Percentiles rank a stretch among this genome's conserved stretches.
Conservation (phyloP, 2,888 invertebrate genomes). For the Drosophila borborema region DNA sequence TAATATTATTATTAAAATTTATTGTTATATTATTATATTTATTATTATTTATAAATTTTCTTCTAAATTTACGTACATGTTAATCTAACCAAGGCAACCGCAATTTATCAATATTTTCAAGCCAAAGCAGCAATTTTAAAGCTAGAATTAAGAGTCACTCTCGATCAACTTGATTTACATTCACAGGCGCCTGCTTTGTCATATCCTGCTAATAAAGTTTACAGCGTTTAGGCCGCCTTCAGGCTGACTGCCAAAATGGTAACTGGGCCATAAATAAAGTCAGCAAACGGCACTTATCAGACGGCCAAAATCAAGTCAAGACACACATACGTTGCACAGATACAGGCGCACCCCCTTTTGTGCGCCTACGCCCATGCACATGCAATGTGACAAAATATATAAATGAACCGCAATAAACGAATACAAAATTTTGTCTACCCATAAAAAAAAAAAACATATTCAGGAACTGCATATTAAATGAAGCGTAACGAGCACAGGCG, state of each 20-base stretch:
- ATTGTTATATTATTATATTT: no score
- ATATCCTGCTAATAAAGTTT: constrained; percentile 51
- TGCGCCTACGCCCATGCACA: constrained; percentile 53
- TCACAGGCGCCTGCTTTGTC: constrained; percentile 44
- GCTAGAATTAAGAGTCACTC: background rate
- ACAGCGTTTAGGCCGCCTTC: constrained; percentile 58
- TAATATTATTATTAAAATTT: no score
- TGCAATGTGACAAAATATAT: constrained; percentile 73
- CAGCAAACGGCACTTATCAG: constrained; percentile 63
- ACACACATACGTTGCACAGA: constrained; percentile 25
- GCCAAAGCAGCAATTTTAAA: background rate
- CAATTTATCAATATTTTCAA: background rate
- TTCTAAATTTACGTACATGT: background rate
- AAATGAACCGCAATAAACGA: constrained; percentile 59
- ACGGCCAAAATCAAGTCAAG: constrained; percentile 54
- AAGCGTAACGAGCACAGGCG: constrained; percentile 60
- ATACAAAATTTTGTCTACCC: constrained; percentile 19
- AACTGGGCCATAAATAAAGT: constrained; percentile 70
- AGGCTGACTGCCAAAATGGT: constrained; percentile 55
- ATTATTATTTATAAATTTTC: background rate
- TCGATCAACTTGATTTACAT: constrained; percentile 49
- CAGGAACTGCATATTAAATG: constrained; percentile 75
- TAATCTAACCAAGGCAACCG: background rate
- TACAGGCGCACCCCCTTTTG: constrained; percentile 16
- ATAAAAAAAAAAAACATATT: constrained; percentile 25